Evolutionary conservation across 2,113 vertebrate genomes (phyloP), one percentile per base, ranked within the genome.

Genomic region (Riparia riparia): DNA sequence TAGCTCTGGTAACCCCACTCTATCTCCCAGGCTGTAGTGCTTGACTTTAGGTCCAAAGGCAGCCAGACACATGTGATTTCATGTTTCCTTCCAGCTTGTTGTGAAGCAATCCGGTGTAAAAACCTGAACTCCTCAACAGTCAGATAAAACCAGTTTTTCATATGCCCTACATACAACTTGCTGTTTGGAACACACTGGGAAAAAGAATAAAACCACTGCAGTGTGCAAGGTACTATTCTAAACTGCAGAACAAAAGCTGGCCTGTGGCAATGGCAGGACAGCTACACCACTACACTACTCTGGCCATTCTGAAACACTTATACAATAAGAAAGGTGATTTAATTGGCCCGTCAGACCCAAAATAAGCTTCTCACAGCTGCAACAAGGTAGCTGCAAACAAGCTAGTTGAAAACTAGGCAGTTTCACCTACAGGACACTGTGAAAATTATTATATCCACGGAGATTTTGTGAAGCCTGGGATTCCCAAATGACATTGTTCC

Each of bases 201-300:
- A 22, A 50, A 84, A 58, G 7, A 22, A 26, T 4, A 41, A 57
- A 65, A 61, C 3, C 51, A 53, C 29, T 24, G 70, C 39, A 74
- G 50, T 3, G 2, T 72, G 41, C 1, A 3, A 6, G 11, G 15
- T 37, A 24, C 49, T 64, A 5, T 17, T 63, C 28, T 16, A 22
- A 72, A 39, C 4, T 34, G 39, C 1, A 2, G 32, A 51, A 76
- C 5, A 51, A 37, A 82, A 68, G 34, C 4, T 56, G 49, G 17
- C 26, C 26, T 47, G 65, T 28, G 25, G 60, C 6, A 4, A 13
- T 24, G 8, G 24, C 22, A 83, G 51, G 12, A 42, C 2, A 79
- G 37, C 29, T 32, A 37, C 22, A 78, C 6, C 14, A 31, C 24
- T 6, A 9, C 0, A 0, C 15, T 85, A 32, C 53, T 73, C 42